Base-by-base conservation (phyloP, 2,113 vertebrate species). In the Xiphophorus maculatus region DNA sequence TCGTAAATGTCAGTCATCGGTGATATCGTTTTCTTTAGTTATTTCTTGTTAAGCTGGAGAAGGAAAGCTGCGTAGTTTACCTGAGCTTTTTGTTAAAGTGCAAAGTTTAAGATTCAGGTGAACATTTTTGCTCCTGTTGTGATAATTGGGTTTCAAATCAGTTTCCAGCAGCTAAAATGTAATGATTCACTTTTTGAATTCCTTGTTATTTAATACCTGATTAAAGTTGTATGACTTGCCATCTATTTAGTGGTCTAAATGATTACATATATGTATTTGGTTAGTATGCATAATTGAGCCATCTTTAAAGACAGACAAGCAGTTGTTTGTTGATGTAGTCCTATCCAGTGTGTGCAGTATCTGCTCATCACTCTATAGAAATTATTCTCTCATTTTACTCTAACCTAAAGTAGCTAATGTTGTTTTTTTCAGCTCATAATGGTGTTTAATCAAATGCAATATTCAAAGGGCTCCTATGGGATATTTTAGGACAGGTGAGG, bases 401-500 rank as follows among this genome's bases (percentile, higher is more conserved):
- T 27, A 73, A 40, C 54, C 19, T 3, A 82, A 71, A 22, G 1
- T 14, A 44, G 17, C 27, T 74, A n/a, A 51, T 86, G 28, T 71
- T 27, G 6, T 30, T 30, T 66, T 76, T 35, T 80, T 63, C 28
- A 19, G n/a, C 63, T 60, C 28, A 9, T 75, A 63, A 66, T 33
- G 54, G 4, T 44, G 3, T 69, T 85, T 76, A 69, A 82, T 81
- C 72, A 81, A 63, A 85, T 27, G 35, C 33, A 68, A 63, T 69
- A 12, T 82, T 76, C 28, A 69, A 63, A 60, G 74, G 62, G 71
- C 2, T 15, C 58, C 63, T 51, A 74, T 58, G 33, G 48, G 65
- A 75, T 58, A 33, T 72, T 66, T 70, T 66, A 80, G 80, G 76
- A 29, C 48, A 73, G 73, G 63, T 81, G 22, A 76, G 69, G 73